Evolutionary conservation across 2,888 invertebrate species (phyloP).

Genomic region (Mythimna lalbum): DNA sequence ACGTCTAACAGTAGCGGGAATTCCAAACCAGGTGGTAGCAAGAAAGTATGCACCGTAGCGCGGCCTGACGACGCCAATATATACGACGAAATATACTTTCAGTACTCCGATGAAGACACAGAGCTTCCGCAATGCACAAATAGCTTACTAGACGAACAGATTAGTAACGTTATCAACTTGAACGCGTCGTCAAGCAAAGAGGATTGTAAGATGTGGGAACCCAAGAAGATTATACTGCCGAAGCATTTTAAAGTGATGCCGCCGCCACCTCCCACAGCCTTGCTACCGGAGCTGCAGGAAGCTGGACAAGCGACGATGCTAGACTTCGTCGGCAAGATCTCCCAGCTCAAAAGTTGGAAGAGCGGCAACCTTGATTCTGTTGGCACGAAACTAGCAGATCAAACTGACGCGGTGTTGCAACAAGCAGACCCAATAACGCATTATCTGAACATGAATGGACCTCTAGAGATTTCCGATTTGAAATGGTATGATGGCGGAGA

Average conservation of each 20-base stretch:
- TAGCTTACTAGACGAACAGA: slow-evolving; percentile 85
- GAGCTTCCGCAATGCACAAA: slow-evolving; percentile 88
- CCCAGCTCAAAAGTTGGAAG: slow-evolving; percentile 86
- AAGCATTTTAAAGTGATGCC: slow-evolving; percentile 84
- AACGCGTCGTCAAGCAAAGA: slow-evolving; percentile 88
- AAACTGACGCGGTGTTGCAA: slow-evolving; percentile 82
- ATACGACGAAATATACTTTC: slow-evolving; percentile 88
- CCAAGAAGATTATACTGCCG: slow-evolving; percentile 82
- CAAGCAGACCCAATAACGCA: slow-evolving; percentile 83
- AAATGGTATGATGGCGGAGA: slow-evolving; percentile 87
- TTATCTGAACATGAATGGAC: slow-evolving; percentile 86
- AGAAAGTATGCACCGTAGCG: slow-evolving; percentile 86
- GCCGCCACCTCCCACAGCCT: slow-evolving; percentile 79
- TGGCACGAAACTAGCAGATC: slow-evolving; percentile 84
- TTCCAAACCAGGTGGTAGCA: slow-evolving; percentile 89
- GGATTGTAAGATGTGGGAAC: slow-evolving; percentile 84
- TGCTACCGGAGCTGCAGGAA: slow-evolving; percentile 82
- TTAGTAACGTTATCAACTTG: slow-evolving; percentile 89
- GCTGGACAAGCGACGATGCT: slow-evolving; percentile 82
- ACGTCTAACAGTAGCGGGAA: slow-evolving; percentile 85
- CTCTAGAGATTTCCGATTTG: slow-evolving; percentile 85
- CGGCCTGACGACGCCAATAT: slow-evolving; percentile 82
- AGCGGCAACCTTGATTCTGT: slow-evolving; percentile 83
- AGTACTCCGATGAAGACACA: slow-evolving; percentile 91
- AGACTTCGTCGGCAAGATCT: slow-evolving; percentile 85